Base-by-base conservation (phyloP, 64 coral and sea anemone genomes). In the Montipora foliosa region DNA sequence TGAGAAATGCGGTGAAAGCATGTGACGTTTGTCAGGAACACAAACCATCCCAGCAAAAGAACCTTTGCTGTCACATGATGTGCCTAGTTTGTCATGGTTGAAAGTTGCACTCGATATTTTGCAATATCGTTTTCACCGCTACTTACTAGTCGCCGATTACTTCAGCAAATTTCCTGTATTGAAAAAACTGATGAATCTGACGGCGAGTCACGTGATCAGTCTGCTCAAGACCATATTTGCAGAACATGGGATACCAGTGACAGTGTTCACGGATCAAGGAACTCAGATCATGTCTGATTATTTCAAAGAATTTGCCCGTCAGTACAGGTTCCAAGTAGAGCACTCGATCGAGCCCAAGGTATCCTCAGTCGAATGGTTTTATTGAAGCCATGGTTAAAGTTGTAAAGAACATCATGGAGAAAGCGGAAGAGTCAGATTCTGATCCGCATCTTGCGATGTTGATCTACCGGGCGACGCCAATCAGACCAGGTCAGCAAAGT, bases 11-110 rank as follows among this genome's bases (percentile, higher is more conserved):
- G 44, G 49, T 82, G 47, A 64, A 55, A 55, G 20, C 25, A 64
- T 82, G 59, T 82, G 79, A 82, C 79, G 16, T 22, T 29, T 82
- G 48, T 19, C 47, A 51, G 79, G 55, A 58, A 82, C 49, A 82
- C 79, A 82, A 55, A 48, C 50, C 50, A 55, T 29, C 50, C 55
- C 79, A 82, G 50, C 79, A 82, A 19, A 64, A 45, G 79, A 82
- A 52, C 79, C 79, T n/a, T 48, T 57, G 12, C 12, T 57, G 4
- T 10, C 74, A 55, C 74, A 76, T 76, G 74, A 45, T 29, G 5
- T 46, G 44, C 6, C 74, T 29, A 44, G 37, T 12, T 25, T 76
- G 74, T 3, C 37, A 76, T 76, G 74, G 74, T 20, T 76, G 0
- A 78, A 50, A 47, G 10, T 78, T 17, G 76, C 4, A 78, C 0